Evolutionary conservation across 1,140 invertebrate species (phyloP), one percentile per base, ranked within the genome.

Genomic region (Condylostylus longicornis): DNA sequence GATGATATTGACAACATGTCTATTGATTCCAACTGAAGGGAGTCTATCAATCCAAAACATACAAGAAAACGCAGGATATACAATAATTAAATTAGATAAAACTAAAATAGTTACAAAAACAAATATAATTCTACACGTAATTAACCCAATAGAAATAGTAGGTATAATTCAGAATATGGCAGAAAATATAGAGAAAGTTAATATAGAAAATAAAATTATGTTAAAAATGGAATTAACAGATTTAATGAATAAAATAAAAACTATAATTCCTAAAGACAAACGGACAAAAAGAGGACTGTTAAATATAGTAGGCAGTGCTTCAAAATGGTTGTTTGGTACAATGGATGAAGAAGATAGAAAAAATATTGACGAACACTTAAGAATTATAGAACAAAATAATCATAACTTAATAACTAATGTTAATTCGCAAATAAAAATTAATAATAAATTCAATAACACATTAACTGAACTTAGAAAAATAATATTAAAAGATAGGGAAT

Each of bases 321-420:
- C n/a, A 3, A 34, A 34, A 21, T 34, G 33, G 33, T 9, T 34
- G 17, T 34, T 21, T 34, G 33, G 33, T 9, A 34, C 18, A 4
- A 34, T 34, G 33, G 33, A 34, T 17, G 18, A 34, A n/a, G 21
- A 34, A n/a, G 33, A 34, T 21, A 20, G 33, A 20, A 4, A 19
- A 4, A 34, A 21, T 22, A 34, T 34, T 22, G 33, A 34, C 12
- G 12, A 34, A 13, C 33, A 34, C 20, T 21, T 34, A 6, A 34
- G 5, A 9, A 21, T 19, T 17, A 19, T 34, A 34, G 33, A 34
- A 14, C 12, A 19, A 21, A 34, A 34, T 22, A 34, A 22, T 17
- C 21, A 19, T 22, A 34, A 34, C 15, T 15, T 15, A 5, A 20
- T 34, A 4, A 13, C 2, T 3, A 20, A 34, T 21, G 2, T 20